Conservation (phyloP, 2,797 vertebrate genomes). For the Microchirus variegatus region DNA sequence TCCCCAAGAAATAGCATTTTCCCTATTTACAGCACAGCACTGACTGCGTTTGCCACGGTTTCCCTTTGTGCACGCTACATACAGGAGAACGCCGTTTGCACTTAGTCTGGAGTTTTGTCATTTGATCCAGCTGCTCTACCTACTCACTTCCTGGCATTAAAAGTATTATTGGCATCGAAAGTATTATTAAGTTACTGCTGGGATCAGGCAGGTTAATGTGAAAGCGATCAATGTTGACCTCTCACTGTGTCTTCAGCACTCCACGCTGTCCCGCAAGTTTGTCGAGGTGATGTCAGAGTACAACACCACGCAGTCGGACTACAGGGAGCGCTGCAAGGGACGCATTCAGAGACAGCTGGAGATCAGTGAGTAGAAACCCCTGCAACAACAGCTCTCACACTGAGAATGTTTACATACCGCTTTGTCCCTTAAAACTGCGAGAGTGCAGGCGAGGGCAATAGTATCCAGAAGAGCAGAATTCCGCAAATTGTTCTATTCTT, state of each 20-base stretch:
- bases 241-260: slow-evolving; percentile 82
- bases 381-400: neutral
- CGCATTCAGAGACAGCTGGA: slow-evolving; percentile 97
- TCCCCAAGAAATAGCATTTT: too few species aligned
- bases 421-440: too few species aligned
- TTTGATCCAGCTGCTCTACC: neutral
- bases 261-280: slow-evolving; percentile 94
- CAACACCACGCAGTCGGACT: slow-evolving; percentile 95
- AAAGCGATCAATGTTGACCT: slow-evolving; percentile 5
- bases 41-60: too few species aligned
- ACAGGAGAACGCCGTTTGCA: too few species aligned
- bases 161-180: neutral
- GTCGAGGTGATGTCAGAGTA: slow-evolving; percentile 99
- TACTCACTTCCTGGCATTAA: neutral
- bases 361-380: slow-evolving; percentile 88
- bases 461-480: too few species aligned
- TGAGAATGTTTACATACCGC: too few species aligned
- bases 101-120: too few species aligned
- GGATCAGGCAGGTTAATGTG: neutral
- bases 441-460: too few species aligned
- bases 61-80: too few species aligned
- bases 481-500: too few species aligned
- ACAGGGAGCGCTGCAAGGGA: slow-evolving; percentile 97
- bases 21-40: too few species aligned
- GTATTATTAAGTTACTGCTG: neutral